phyloP scores from a whole-genome alignment of 2,888 invertebrate species.

The Exocentrus adspersus region DNA sequence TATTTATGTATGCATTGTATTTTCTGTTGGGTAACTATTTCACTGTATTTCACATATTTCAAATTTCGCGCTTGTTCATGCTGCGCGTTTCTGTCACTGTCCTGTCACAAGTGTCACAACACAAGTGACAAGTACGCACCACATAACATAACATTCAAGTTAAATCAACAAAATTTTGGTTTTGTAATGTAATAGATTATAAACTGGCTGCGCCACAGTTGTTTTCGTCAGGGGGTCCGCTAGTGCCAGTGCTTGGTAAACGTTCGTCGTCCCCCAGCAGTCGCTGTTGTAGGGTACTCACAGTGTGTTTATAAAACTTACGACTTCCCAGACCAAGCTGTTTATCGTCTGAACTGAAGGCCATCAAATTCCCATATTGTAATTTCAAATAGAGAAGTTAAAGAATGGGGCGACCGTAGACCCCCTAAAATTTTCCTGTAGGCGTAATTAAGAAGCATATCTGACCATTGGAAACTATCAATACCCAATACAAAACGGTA shows the following conservation, averaged over 20 bases:
- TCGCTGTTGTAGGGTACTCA: no score
- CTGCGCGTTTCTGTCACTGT: not conserved
- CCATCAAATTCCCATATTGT: no score
- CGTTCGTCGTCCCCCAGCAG: no score
- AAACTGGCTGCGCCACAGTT: not conserved
- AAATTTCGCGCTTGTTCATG: not conserved
- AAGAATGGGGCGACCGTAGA: not conserved
- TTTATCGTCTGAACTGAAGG: no score
- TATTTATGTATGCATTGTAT: no score
- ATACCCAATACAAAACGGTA: not conserved
- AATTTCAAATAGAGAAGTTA: not conserved
- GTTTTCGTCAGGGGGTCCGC: not conserved
- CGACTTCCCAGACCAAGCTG: no score
- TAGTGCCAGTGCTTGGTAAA: not conserved
- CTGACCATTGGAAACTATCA: not conserved
- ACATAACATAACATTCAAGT: no score
- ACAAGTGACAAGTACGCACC: no score
- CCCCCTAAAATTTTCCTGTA: not conserved
- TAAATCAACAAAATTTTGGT: not conserved
- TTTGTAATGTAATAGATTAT: not conserved
- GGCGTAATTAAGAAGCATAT: not conserved
- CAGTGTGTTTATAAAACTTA: no score
- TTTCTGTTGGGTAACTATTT: no score
- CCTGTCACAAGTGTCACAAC: no score
- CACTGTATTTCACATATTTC: no score